Evolutionary conservation across 2,888 invertebrate genomes (phyloP).

Genomic region (Gari tellinella): DNA sequence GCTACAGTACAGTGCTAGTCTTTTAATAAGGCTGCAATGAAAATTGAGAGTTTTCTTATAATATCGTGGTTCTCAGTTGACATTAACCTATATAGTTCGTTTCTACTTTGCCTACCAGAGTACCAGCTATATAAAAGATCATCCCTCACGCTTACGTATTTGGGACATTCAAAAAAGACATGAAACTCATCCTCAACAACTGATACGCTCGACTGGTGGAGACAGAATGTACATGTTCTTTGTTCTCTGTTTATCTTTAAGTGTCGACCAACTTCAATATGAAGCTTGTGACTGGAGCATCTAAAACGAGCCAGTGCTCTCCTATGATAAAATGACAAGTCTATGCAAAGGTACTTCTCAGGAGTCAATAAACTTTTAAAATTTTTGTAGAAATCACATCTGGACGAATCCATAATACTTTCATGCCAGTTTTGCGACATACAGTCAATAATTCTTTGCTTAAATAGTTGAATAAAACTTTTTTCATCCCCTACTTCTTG

Average conservation of each 20-base stretch:
- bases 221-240: constrained; percentile 9
- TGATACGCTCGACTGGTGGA: background rate
- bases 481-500: constrained; percentile 21
- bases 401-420: constrained; percentile 8
- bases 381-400: constrained; percentile 21
- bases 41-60: constrained; percentile 5
- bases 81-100: background rate
- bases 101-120: background rate
- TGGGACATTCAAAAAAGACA: constrained; percentile 15
- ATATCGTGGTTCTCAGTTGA: constrained; percentile 3
- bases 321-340: constrained; percentile 14
- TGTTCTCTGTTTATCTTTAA: constrained; percentile 12
- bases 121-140: constrained; percentile 11
- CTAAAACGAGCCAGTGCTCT: constrained; percentile 23
- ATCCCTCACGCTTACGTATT: background rate
- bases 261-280: constrained; percentile 18
- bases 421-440: constrained; percentile 1
- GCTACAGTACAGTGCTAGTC: no score
- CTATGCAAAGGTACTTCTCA: constrained; percentile 21
- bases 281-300: constrained; percentile 22
- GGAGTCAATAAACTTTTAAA: constrained; percentile 16
- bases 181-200: constrained; percentile 22
- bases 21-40: background rate
- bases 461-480: constrained; percentile 1
- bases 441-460: constrained; percentile 12